These are phyloP conservation scores for Distichodus sexfasciatus DNA, from an alignment of 2,797 vertebrate species.

Conservation along the genomic window DNA sequence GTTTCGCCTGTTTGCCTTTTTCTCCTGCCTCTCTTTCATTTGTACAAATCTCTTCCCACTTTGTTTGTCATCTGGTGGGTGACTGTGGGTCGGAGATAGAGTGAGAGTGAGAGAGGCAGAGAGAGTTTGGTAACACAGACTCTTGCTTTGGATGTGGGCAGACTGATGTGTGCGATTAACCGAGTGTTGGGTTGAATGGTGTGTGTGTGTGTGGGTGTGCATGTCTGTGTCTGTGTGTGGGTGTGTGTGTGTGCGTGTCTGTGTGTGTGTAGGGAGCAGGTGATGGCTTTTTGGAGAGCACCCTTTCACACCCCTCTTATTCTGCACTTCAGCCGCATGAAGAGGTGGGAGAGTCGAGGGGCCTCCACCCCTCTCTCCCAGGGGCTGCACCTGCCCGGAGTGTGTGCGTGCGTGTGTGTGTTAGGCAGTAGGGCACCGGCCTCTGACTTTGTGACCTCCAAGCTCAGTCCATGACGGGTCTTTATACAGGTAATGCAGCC, in stretches of 20 bases:
- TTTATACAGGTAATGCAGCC: conserved; percentile 57
- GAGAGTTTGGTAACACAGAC: background rate
- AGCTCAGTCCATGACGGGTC: conserved; percentile 56
- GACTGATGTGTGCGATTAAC: conserved; percentile 32
- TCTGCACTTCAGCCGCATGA: conserved; percentile 79
- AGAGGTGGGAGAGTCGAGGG: conserved; percentile 79
- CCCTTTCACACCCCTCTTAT: conserved; percentile 81
- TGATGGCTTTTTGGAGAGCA: conserved; percentile 81
- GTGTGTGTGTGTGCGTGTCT: conserved; percentile 58
- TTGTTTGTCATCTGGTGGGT: too few relatives aligned
- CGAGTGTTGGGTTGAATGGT: conserved; percentile 8
- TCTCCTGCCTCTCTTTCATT: too few relatives aligned
- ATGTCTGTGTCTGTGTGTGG: conserved; percentile 46
- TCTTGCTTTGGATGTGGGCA: background rate
- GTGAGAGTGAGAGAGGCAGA: background rate
- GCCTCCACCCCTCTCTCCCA: conserved; percentile 73
- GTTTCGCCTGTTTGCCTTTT: too few relatives aligned
- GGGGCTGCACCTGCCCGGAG: conserved; percentile 77
- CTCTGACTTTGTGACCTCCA: conserved; percentile 65
- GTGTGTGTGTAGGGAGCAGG: conserved; percentile 77
- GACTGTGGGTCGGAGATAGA: background rate
- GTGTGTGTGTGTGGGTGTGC: conserved; percentile 5
- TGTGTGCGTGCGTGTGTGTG: conserved; percentile 20
- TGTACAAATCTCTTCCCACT: too few relatives aligned
- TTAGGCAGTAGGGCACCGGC: background rate